A percentile compares a stretch with the other conserved stretches of the same genome.
phyloP scores from a whole-genome alignment of 1,140 invertebrate genomes.

The Cataglyphis hispanica region DNA sequence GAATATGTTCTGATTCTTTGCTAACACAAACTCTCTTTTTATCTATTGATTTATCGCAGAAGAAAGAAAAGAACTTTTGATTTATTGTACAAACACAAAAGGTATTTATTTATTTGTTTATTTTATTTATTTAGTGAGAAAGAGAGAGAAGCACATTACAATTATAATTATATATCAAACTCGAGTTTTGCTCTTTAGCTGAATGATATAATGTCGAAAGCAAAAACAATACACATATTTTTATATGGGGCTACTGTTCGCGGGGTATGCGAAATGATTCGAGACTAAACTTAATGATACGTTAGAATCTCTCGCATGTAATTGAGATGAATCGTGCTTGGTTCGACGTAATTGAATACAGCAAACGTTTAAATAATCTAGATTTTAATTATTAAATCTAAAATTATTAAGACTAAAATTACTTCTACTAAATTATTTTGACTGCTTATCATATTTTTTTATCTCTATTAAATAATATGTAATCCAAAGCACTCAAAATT shows the following conservation, averaged over 20 bases:
- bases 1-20: neutral
- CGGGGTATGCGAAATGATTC: slow-evolving; percentile 1
- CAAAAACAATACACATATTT: neutral
- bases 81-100: neutral
- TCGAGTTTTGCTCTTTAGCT: neutral
- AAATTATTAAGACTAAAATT: no score
- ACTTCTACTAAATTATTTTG: neutral
- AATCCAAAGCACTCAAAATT: neutral
- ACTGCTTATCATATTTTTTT: neutral
- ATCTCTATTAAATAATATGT: neutral
- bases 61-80: neutral
- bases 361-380: slow-evolving; percentile 24
- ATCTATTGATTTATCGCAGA: neutral
- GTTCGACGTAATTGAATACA: slow-evolving; percentile 13
- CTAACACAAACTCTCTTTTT: neutral
- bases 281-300: slow-evolving; percentile 23
- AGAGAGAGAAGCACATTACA: neutral
- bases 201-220: neutral
- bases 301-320: slow-evolving; percentile 20
- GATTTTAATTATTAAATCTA: neutral
- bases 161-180: neutral
- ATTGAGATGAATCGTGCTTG: slow-evolving; percentile 30
- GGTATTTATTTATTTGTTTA: neutral
- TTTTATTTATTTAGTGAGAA: no score
- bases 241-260: neutral